Base-by-base conservation (phyloP, 64 coral and sea anemone species). In the Montipora sp. region DNA sequence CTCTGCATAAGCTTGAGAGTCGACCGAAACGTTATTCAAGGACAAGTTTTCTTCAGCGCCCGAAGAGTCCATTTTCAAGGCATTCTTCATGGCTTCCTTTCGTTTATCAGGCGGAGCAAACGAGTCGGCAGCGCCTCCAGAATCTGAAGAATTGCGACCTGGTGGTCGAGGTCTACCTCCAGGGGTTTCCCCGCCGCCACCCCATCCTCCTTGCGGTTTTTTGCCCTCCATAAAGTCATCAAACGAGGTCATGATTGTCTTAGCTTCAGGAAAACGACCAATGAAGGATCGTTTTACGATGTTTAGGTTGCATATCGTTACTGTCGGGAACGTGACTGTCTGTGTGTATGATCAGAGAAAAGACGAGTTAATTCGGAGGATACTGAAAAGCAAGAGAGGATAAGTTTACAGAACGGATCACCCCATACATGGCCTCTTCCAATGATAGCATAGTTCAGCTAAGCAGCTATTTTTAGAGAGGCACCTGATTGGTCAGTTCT, bases 291-390 rank as follows among this genome's bases (percentile, higher is more conserved):
- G 48, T 46, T 60, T 89, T 15, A 94, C 69, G 12, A 70, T 86
- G 93, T 94, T 94, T 5, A 94, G 78, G 69, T 94, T 94, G 59
- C 93, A 94, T 19, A 94, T 48, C 2, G 93, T 94, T 8, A 94
- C 87, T 14, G 78, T 66, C 22, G 93, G 93, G 60, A 94, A 94
- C 7, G 10, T 70, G 44, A 86, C 55, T 8, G 53, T 77, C 93
- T 94, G 23, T 61, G 51, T 3, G 69, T 61, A 44, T 57, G 53
- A 53, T 11, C 0, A 79, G 51, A 87, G 27, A 14, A 63, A 63
- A 16, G 61, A 27, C 1, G 11, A 21, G 12, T 49, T 5, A 5
- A 50, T 49, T 7, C 2, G 3, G 12, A 77, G 15, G 16, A 77
- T 4, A 15, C 60, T 63, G 11, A 16, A 55, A 55, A 55, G 6